These are phyloP conservation scores for Salpingus planirostris DNA, from an alignment of 2,888 invertebrate species.

Conservation along the genomic window DNA sequence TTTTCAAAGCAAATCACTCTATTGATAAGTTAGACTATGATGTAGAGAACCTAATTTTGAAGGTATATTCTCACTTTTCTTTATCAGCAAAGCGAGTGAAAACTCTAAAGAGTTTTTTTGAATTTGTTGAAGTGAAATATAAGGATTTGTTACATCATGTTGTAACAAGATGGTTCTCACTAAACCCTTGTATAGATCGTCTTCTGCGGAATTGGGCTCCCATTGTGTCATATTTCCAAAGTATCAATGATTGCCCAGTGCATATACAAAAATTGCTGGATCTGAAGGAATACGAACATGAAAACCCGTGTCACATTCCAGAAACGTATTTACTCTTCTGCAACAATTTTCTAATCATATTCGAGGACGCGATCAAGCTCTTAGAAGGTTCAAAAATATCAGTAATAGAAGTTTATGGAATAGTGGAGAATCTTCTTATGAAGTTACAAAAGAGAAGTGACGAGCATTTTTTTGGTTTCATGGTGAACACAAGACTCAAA, in stretches of 20 bases:
- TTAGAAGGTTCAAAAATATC: slow-evolving; percentile 1
- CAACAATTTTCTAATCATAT: neutral
- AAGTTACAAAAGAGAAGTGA: slow-evolving; percentile 1
- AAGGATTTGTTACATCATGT: slow-evolving; percentile 1
- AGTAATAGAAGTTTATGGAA: slow-evolving; percentile 1
- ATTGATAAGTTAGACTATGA: slow-evolving; percentile 1
- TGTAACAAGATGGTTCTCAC: slow-evolving; percentile 1
- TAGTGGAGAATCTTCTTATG: neutral
- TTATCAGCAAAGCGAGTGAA: neutral
- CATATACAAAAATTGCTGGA: neutral
- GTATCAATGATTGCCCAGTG: neutral
- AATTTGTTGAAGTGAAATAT: slow-evolving; percentile 1
- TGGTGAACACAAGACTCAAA: neutral
- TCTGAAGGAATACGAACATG: neutral
- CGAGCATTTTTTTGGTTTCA: neutral
- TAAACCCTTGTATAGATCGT: slow-evolving; percentile 1
- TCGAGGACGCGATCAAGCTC: neutral
- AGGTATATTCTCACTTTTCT: neutral
- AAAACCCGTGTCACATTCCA: slow-evolving; percentile 1
- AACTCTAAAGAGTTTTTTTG: slow-evolving; percentile 1
- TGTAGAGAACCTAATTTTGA: slow-evolving; percentile 1
- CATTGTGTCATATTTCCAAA: slow-evolving; percentile 1
- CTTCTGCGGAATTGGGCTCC: neutral
- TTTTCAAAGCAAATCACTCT: neutral
- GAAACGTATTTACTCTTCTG: slow-evolving; percentile 1